Evolutionary conservation across 1,140 invertebrate genomes (phyloP).

Genomic region (Brachionus koreanus): DNA sequence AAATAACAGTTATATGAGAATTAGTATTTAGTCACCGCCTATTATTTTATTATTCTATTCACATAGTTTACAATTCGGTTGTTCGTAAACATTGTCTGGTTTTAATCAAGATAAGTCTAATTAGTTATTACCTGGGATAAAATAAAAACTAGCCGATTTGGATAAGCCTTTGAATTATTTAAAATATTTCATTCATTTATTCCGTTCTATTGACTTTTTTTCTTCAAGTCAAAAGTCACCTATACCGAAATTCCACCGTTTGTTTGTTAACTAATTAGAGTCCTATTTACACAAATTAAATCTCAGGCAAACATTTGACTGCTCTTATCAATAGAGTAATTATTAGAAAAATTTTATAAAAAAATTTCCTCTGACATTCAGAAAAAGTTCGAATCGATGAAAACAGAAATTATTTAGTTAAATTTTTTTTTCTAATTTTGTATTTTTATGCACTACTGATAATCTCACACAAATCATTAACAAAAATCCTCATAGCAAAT

Average conservation of each 20-base stretch:
- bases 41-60: slow-evolving; percentile 6
- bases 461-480: too few species aligned
- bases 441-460: too few species aligned
- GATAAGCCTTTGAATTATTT: slow-evolving; percentile 25
- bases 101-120: slow-evolving; percentile 37
- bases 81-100: slow-evolving; percentile 12
- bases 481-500: too few species aligned
- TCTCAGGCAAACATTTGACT: not conserved
- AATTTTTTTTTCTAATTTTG: too few species aligned
- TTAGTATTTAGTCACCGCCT: not conserved
- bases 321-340: not conserved
- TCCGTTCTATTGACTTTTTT: slow-evolving; percentile 31
- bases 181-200: slow-evolving; percentile 18
- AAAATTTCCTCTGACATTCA: too few species aligned
- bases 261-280: not conserved
- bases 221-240: not conserved
- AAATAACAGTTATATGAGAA: not conserved
- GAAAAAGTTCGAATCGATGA: too few species aligned
- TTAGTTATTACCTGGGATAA: slow-evolving; percentile 12
- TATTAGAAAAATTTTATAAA: too few species aligned
- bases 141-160: slow-evolving; percentile 11
- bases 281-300: not conserved
- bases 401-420: too few species aligned
- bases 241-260: not conserved
- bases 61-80: slow-evolving; percentile 37